Conservation (phyloP, 2,888 invertebrate species). For the Eumacrocentrus americanus region DNA sequence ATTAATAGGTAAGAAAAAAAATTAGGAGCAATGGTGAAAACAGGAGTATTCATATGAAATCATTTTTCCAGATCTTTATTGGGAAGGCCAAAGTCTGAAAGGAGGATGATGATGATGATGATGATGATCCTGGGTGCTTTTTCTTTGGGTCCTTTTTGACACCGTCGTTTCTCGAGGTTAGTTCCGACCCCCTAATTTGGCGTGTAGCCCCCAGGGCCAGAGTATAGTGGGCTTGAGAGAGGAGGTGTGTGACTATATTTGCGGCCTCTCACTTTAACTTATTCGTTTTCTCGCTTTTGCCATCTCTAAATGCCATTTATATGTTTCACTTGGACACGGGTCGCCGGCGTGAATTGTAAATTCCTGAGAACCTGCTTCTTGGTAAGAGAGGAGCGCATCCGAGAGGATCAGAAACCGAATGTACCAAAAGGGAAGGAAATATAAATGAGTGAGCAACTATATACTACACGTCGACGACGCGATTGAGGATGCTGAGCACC, state of each 20-base stretch:
- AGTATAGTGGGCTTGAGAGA: slow-evolving; percentile 3
- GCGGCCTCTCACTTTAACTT: slow-evolving; percentile 11
- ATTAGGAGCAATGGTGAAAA: no score
- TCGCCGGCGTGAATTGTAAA: slow-evolving; percentile 55
- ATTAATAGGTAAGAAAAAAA: no score
- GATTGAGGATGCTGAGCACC: neutral
- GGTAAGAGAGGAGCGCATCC: slow-evolving; percentile 25
- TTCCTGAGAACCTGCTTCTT: slow-evolving; percentile 55
- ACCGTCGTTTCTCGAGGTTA: slow-evolving; percentile 48
- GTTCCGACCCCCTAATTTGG: slow-evolving; percentile 56
- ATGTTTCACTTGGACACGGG: slow-evolving; percentile 54
- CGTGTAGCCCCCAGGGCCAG: slow-evolving; percentile 30
- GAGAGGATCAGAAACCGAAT: slow-evolving; percentile 1
- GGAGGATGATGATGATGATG: slow-evolving; percentile 6
- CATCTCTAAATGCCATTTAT: slow-evolving; percentile 57
- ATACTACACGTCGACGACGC: neutral
- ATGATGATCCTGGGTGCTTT: neutral
- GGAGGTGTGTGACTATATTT: slow-evolving; percentile 30
- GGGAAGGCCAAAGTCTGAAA: slow-evolving; percentile 5
- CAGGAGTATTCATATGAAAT: no score
- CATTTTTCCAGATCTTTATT: neutral
- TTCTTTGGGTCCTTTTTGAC: slow-evolving; percentile 34
- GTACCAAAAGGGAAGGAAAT: neutral
- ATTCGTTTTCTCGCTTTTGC: slow-evolving; percentile 21
- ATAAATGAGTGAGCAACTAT: neutral